phyloP scores from a whole-genome alignment of 2,113 vertebrate genomes.

The Glareola pratincola region DNA sequence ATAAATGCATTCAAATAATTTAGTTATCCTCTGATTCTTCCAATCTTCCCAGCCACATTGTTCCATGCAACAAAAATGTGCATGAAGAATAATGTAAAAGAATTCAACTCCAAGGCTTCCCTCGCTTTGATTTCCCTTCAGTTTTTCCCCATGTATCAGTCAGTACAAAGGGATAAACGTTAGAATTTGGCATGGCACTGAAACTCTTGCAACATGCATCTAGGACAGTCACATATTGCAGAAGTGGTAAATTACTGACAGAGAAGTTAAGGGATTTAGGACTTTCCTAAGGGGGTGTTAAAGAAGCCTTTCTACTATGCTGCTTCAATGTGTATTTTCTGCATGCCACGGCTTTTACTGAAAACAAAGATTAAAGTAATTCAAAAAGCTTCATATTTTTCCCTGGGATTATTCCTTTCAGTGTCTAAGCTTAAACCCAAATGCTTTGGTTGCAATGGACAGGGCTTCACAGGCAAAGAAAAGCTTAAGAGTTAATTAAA shows the following conservation, averaged over 20 bases:
- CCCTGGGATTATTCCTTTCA: not conserved
- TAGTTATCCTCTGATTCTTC: constrained; percentile 29
- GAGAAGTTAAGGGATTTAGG: not conserved
- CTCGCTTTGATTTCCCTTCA: not conserved
- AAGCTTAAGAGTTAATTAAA: not conserved
- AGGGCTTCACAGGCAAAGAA: not conserved
- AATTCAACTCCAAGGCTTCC: not conserved
- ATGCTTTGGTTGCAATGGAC: not conserved
- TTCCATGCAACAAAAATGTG: constrained; percentile 21
- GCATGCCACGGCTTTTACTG: not conserved
- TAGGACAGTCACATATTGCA: constrained; percentile 12
- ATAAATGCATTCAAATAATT: constrained; percentile 13
- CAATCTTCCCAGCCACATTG: constrained; percentile 21
- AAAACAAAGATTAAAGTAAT: not conserved
- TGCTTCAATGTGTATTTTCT: not conserved
- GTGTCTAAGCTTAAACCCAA: not conserved
- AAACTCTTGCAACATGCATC: not conserved
- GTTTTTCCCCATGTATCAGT: not conserved
- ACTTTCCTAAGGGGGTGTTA: not conserved
- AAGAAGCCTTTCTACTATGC: not conserved
- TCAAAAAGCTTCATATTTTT: not conserved
- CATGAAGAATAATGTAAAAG: not conserved
- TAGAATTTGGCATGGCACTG: not conserved
- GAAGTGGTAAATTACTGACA: not conserved
- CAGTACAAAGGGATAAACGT: not conserved